Conservation (phyloP, 2,797 vertebrate species). For the Sebastes dallii region DNA sequence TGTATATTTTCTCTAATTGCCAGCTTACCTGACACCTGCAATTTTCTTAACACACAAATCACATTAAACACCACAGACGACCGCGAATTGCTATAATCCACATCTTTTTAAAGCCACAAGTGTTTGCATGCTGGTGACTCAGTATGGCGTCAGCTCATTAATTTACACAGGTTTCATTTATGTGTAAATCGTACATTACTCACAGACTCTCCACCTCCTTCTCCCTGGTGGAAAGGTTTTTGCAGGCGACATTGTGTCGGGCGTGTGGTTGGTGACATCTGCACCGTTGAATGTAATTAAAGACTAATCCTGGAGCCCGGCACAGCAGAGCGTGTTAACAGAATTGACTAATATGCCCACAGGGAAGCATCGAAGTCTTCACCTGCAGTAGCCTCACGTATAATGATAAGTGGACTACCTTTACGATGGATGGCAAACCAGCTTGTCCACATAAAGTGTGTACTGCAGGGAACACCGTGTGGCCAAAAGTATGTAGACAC, state of each 20-base stretch:
- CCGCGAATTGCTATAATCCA: neutral
- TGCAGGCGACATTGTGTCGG: conserved; percentile 5
- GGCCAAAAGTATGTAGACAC: neutral
- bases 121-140: conserved; percentile 4
- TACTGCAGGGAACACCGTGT: neutral
- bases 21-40: neutral
- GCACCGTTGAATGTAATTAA: conserved; percentile 62
- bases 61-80: neutral
- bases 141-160: neutral
- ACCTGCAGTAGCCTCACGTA: neutral
- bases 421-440: neutral
- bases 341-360: conserved; percentile 48
- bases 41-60: neutral
- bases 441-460: neutral
- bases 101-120: neutral
- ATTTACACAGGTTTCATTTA: conserved; percentile 28
- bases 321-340: conserved; percentile 49
- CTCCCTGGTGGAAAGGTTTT: conserved; percentile 13
- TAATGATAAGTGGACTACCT: neutral
- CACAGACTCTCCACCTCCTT: neutral
- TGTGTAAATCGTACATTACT: conserved; percentile 17
- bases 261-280: conserved; percentile 21
- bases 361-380: conserved; percentile 30
- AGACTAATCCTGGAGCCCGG: conserved; percentile 47
- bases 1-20: neutral